A percentile compares a stretch with the other conserved stretches of the same genome.
These are phyloP conservation scores for Meloidogyne hapla DNA, from an alignment of 1,140 invertebrate species.

Conservation along the genomic window DNA sequence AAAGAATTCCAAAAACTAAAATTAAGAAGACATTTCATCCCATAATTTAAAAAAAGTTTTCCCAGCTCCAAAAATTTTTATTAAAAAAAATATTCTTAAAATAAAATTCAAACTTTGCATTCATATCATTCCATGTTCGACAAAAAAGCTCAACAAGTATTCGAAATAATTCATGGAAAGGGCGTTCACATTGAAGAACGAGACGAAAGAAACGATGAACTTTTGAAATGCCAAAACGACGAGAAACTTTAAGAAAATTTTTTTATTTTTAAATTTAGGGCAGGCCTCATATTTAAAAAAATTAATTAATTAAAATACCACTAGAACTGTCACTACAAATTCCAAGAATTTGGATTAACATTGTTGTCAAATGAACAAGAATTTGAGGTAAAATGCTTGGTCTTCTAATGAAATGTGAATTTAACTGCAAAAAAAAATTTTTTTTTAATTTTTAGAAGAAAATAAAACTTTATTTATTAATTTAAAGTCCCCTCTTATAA, in stretches of 20 bases:
- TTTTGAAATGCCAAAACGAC: background rate
- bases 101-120: conserved; percentile 40
- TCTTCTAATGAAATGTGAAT: background rate
- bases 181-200: conserved; percentile 48
- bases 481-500: too few relatives aligned
- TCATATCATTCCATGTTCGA: conserved; percentile 55
- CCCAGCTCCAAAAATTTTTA: too few relatives aligned
- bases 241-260: background rate
- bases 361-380: conserved; percentile 21
- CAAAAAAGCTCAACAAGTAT: conserved; percentile 48
- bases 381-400: background rate
- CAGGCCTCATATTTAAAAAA: background rate
- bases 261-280: too few relatives aligned
- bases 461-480: too few relatives aligned
- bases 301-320: conserved; percentile 8
- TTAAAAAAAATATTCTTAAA: too few relatives aligned
- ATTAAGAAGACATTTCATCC: background rate
- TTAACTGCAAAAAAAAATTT: background rate
- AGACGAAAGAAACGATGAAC: conserved; percentile 33
- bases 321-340: conserved; percentile 27
- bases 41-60: too few relatives aligned
- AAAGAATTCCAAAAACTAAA: background rate
- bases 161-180: conserved; percentile 45
- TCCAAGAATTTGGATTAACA: conserved; percentile 30
- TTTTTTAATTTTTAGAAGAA: too few relatives aligned